Conservation (phyloP, 2,888 invertebrate species). For the Cheilosia pagana region DNA sequence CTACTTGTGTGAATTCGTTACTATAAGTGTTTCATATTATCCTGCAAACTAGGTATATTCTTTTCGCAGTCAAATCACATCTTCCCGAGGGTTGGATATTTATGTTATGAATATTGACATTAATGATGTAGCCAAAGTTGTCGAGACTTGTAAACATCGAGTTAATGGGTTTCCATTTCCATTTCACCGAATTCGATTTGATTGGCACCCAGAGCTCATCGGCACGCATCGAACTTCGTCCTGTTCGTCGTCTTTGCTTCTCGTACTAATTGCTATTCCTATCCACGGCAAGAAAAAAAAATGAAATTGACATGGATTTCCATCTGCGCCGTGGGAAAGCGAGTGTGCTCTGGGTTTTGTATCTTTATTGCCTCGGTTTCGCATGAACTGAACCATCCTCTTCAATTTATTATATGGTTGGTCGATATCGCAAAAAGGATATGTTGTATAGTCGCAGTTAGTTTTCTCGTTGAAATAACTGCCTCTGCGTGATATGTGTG, state of each 20-base stretch:
- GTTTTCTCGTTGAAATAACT: constrained; percentile 37
- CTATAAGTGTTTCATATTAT: constrained; percentile 34
- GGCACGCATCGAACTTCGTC: constrained; percentile 6
- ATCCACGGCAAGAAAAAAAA: constrained; percentile 44
- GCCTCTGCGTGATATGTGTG: constrained; percentile 51
- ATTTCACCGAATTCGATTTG: constrained; percentile 60
- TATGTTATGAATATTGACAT: constrained; percentile 62
- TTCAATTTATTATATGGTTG: constrained; percentile 71
- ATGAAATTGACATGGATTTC: constrained; percentile 61
- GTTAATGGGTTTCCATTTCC: constrained; percentile 71
- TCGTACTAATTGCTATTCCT: constrained; percentile 45
- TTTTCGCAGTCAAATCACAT: constrained; percentile 40
- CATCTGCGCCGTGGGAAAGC: background rate
- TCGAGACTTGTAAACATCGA: constrained; percentile 64
- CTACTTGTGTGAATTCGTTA: constrained; percentile 57
- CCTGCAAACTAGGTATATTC: background rate
- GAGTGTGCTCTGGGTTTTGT: constrained; percentile 12
- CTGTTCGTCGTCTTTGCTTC: constrained; percentile 7
- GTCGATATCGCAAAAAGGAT: constrained; percentile 60
- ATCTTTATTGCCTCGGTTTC: constrained; percentile 9
- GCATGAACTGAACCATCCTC: constrained; percentile 47
- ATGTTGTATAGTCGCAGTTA: constrained; percentile 19
- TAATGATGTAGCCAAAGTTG: constrained; percentile 59
- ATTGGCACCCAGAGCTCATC: constrained; percentile 51
- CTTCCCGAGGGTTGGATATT: constrained; percentile 19